Percentiles rank a stretch among this genome's conserved stretches.
Conservation (phyloP, 2,888 invertebrate species). For the Hoplodrina blanda region DNA sequence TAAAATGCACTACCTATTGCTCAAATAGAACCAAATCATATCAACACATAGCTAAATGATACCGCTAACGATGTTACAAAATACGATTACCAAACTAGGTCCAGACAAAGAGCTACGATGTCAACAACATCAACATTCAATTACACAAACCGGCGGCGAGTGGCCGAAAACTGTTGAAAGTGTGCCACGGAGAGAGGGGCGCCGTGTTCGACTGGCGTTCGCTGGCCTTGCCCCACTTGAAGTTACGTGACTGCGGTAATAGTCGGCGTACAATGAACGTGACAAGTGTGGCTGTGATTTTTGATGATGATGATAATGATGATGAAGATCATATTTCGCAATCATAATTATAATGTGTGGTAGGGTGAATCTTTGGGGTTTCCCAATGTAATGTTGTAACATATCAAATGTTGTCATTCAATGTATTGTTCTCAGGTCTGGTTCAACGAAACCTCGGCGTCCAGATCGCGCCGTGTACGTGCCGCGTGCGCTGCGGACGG, state of each 20-base stretch:
- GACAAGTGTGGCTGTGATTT: slow-evolving; percentile 47
- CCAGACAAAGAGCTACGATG: slow-evolving; percentile 65
- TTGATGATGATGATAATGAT: slow-evolving; percentile 27
- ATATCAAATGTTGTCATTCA: slow-evolving; percentile 44
- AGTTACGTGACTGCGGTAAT: slow-evolving; percentile 65
- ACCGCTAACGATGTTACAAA: slow-evolving; percentile 62
- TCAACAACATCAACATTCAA: slow-evolving; percentile 68
- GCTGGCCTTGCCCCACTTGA: slow-evolving; percentile 80
- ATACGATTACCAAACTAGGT: slow-evolving; percentile 61
- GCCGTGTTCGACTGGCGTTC: slow-evolving; percentile 69
- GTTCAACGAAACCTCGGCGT: slow-evolving; percentile 89
- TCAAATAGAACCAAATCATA: slow-evolving; percentile 25
- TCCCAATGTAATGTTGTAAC: background rate
- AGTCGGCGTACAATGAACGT: slow-evolving; percentile 55
- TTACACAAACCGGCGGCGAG: slow-evolving; percentile 70
- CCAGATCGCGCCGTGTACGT: slow-evolving; percentile 95
- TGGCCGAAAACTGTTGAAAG: slow-evolving; percentile 78
- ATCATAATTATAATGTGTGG: background rate
- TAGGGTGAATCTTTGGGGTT: slow-evolving; percentile 14
- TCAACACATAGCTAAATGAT: slow-evolving; percentile 17
- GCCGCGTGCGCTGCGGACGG: slow-evolving; percentile 92
- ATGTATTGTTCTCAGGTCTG: slow-evolving; percentile 76
- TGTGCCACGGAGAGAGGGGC: slow-evolving; percentile 80
- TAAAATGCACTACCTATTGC: background rate
- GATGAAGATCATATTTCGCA: slow-evolving; percentile 1